Evolutionary conservation across 2,797 vertebrate species (phyloP).

Genomic region (Neostethus bicornis): DNA sequence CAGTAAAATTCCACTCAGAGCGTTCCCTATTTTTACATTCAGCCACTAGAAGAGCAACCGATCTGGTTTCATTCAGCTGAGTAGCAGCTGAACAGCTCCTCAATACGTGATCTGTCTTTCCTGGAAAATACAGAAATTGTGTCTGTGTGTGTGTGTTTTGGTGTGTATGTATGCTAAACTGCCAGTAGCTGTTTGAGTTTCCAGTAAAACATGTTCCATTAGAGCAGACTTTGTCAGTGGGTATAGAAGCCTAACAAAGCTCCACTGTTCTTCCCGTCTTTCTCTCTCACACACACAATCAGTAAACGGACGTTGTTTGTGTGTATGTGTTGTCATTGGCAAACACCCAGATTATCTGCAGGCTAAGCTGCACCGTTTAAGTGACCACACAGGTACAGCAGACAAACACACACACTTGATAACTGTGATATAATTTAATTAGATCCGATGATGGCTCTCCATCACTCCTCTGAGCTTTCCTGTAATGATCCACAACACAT

Average conservation of each 20-base stretch:
- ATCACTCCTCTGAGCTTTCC: slow-evolving; percentile 13
- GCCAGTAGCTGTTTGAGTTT: slow-evolving; percentile 36
- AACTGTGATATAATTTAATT: slow-evolving; percentile 33
- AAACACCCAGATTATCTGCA: slow-evolving; percentile 16
- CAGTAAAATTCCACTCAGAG: background rate
- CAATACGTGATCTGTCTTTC: slow-evolving; percentile 14
- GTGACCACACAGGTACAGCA: slow-evolving; percentile 1
- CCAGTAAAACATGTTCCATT: slow-evolving; percentile 20
- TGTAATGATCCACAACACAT: background rate
- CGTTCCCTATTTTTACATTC: slow-evolving; percentile 3
- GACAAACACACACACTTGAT: slow-evolving; percentile 1
- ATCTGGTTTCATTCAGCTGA: slow-evolving; percentile 13
- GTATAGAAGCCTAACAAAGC: slow-evolving; percentile 27
- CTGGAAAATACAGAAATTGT: slow-evolving; percentile 18
- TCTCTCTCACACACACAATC: background rate
- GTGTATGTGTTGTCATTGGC: background rate
- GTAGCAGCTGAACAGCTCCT: background rate
- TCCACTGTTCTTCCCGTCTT: background rate
- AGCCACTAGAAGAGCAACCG: background rate
- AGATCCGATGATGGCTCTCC: slow-evolving; percentile 30
- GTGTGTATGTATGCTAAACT: slow-evolving; percentile 7
- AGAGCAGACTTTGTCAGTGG: slow-evolving; percentile 27
- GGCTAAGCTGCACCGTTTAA: slow-evolving; percentile 2
- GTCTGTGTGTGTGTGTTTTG: background rate
- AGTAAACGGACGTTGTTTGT: slow-evolving; percentile 1